Evolutionary conservation across 2,797 vertebrate species (phyloP), one percentile per base, ranked within the genome.

Genomic region (Clarias pachynema): DNA sequence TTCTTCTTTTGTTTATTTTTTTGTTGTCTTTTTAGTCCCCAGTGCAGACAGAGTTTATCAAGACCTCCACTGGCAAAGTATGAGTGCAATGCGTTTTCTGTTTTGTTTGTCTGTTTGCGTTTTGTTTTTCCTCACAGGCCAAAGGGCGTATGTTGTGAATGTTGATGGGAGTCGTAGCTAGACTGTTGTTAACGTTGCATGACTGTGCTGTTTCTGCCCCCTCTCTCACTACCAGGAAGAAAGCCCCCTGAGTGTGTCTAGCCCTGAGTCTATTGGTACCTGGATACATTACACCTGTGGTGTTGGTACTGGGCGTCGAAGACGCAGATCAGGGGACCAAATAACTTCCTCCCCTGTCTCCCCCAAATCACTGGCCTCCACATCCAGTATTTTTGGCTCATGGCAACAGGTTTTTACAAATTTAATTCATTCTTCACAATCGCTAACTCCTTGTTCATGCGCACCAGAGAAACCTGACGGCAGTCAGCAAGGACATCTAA

Each of bases 361-460:
- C 95, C 97, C 97, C 95, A 97, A 97, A 97, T 97, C 97, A 96
- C 96, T 97, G 96, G 97, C 97, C 96, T 97, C 97, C 96, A 97
- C 97, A 95, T 97, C 97, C 96, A 97, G 96, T 97, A 97, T 97
- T 96, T 97, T 97, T 97, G 97, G 96, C 96, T 97, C 97, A 97
- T 97, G 96, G 96, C 97, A 97, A 97, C 97, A 97, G 97, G 97
- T 97, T 97, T 97, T 96, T 97, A 97, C 88, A 96, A 96, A 94
- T 97, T 97, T 91, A 91, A 96, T 97, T 97, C 96, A 96, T 96
- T 92, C 86, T 92, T 96, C 95, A 96, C 96, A 84, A 89, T 79
- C 68, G 87, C 87, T 89, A 89, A 89, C 84, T 89, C 86, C 85
- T 88, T 88, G 87, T 89, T 89, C 82, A 84, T 88, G 79, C 84